These are phyloP conservation scores for Chrysaora quinquecirrha DNA, from an alignment of 30 jellyfish, hydroid and myxozoan genomes.

Conservation along the genomic window DNA sequence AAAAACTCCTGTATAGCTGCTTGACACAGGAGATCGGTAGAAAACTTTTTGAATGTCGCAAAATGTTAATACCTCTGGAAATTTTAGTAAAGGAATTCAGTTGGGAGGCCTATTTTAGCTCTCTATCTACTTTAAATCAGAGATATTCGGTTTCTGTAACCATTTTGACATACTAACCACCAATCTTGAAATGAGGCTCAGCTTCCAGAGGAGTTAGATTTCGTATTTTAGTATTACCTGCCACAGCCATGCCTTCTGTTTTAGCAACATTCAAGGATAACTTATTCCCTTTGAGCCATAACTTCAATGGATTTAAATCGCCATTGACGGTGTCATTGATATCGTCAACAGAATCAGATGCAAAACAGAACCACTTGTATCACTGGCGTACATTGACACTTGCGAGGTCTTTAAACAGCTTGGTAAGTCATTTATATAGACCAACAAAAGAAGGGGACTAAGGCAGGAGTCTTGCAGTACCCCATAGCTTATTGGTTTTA, in stretches of 20 bases:
- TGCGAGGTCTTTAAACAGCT: not conserved
- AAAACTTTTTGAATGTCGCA: too few species aligned
- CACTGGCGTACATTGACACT: too few species aligned
- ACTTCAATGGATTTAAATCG: not conserved
- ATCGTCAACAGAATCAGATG: slow-evolving; percentile 17
- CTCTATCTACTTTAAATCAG: too few species aligned
- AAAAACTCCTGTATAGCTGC: too few species aligned
- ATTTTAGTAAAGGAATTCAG: too few species aligned
- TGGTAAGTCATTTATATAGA: slow-evolving; percentile 5
- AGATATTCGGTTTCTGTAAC: too few species aligned
- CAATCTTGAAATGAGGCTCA: too few species aligned
- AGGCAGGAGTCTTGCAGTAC: slow-evolving; percentile 6
- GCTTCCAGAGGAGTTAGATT: not conserved
- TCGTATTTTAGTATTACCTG: not conserved
- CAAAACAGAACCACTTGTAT: not conserved
- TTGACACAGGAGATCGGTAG: too few species aligned
- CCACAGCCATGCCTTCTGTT: slow-evolving; percentile 10
- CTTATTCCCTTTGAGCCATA: not conserved
- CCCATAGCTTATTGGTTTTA: not conserved
- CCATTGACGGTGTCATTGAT: not conserved
- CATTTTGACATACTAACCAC: too few species aligned
- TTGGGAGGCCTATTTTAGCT: too few species aligned
- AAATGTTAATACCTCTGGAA: too few species aligned
- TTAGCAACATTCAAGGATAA: too few species aligned
- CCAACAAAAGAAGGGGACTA: slow-evolving; percentile 4